Evolutionary conservation across 1,140 invertebrate species (phyloP).

Genomic region (Lasioglossum baleicum): DNA sequence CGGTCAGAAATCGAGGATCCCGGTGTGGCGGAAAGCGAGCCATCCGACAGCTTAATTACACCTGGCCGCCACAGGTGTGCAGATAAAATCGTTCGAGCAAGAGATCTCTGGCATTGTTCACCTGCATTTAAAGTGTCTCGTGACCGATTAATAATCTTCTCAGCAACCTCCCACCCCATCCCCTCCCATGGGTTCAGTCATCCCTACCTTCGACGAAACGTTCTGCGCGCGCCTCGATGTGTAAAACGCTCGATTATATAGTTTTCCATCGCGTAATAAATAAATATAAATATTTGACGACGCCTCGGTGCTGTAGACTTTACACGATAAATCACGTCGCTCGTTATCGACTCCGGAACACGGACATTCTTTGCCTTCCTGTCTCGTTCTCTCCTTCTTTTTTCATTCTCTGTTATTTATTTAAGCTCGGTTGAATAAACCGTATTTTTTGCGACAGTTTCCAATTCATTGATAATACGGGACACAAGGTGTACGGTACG

Average conservation of each 20-base stretch:
- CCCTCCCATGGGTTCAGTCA: too few species aligned
- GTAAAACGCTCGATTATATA: background rate
- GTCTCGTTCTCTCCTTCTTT: background rate
- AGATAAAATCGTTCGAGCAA: conserved; percentile 37
- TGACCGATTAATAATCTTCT: conserved; percentile 27
- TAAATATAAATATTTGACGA: conserved; percentile 31
- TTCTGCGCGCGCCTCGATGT: background rate
- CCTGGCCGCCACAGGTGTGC: conserved; percentile 18
- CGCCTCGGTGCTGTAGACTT: conserved; percentile 8
- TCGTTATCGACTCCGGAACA: background rate
- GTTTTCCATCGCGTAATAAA: conserved; percentile 13
- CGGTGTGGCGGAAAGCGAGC: background rate
- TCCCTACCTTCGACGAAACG: background rate
- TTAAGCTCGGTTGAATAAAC: background rate
- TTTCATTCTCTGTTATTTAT: background rate
- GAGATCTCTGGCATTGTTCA: conserved; percentile 26
- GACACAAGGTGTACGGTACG: background rate
- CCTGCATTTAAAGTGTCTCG: conserved; percentile 19
- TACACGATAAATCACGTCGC: conserved; percentile 19
- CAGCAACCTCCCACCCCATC: too few species aligned
- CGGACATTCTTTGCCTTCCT: background rate
- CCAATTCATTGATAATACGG: background rate
- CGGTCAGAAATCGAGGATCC: background rate
- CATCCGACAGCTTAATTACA: conserved; percentile 36
- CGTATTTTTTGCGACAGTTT: background rate